Conservation (phyloP, 1,140 invertebrate genomes). For the Planococcus citri region DNA sequence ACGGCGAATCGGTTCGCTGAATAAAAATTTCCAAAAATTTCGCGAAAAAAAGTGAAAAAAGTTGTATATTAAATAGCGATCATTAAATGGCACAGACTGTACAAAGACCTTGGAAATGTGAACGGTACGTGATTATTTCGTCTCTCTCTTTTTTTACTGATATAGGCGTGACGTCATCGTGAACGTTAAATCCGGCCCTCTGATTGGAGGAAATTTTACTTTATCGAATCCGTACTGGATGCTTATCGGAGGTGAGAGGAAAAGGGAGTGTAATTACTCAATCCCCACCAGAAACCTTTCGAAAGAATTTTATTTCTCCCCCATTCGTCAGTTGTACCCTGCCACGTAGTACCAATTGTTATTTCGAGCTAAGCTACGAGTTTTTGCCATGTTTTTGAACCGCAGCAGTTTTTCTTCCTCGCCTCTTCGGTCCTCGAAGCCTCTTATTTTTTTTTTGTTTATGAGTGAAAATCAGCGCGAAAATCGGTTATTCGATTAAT, state of each 20-base stretch:
- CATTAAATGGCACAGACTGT: background rate
- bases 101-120: constrained; percentile 15
- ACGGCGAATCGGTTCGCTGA: background rate
- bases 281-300: constrained; percentile 12
- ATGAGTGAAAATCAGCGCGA: no score
- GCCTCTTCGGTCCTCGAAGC: no score
- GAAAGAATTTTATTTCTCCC: constrained; percentile 13
- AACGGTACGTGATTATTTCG: background rate
- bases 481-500: no score
- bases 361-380: background rate
- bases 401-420: no score
- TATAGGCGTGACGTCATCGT: constrained; percentile 13
- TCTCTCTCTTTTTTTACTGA: constrained; percentile 17
- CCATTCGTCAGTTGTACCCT: constrained; percentile 9
- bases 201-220: constrained; percentile 15
- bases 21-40: background rate
- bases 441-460: no score
- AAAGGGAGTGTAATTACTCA: background rate
- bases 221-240: constrained; percentile 4
- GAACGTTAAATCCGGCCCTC: background rate
- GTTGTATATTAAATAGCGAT: background rate
- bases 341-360: constrained; percentile 10
- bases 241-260: background rate
- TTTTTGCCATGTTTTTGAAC: background rate
- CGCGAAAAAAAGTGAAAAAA: background rate